Evolutionary conservation across 2,888 invertebrate genomes (phyloP).

Genomic region (Chymomyza caudatula): DNA sequence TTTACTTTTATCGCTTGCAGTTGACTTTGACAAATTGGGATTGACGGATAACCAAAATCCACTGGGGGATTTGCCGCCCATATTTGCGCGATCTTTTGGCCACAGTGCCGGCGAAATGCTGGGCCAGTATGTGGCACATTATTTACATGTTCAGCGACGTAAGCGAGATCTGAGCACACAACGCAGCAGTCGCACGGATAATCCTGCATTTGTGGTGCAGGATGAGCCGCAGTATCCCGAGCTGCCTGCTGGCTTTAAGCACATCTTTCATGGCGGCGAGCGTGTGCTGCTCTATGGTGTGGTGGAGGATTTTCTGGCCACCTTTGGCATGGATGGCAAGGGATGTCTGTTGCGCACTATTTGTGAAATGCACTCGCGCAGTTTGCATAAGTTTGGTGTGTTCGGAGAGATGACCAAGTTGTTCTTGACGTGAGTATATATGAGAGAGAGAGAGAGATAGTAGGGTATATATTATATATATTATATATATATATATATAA

Average conservation of each 20-base stretch:
- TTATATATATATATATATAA: no score
- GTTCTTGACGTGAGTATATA: slow-evolving; percentile 86
- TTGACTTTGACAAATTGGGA: slow-evolving; percentile 91
- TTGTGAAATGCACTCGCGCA: slow-evolving; percentile 91
- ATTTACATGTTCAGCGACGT: slow-evolving; percentile 81
- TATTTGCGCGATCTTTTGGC: slow-evolving; percentile 87
- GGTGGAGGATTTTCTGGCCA: slow-evolving; percentile 88
- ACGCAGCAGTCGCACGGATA: slow-evolving; percentile 30
- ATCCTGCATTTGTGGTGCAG: slow-evolving; percentile 48
- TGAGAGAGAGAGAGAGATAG: no score
- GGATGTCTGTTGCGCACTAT: slow-evolving; percentile 90
- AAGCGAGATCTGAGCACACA: slow-evolving; percentile 78
- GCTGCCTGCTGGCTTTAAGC: slow-evolving; percentile 78
- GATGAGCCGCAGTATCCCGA: slow-evolving; percentile 70
- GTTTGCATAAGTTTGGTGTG: slow-evolving; percentile 87
- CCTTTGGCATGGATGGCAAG: slow-evolving; percentile 89
- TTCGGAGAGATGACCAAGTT: slow-evolving; percentile 89
- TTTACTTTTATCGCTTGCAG: slow-evolving; percentile 77
- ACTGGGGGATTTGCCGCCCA: slow-evolving; percentile 87
- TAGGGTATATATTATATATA: no score
- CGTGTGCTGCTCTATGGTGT: slow-evolving; percentile 86
- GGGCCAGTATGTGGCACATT: slow-evolving; percentile 86
- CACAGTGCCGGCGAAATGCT: slow-evolving; percentile 83
- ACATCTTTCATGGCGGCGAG: slow-evolving; percentile 89
- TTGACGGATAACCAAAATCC: slow-evolving; percentile 94